Percentiles rank a stretch among this genome's conserved stretches.
These are phyloP conservation scores for Mobula birostris DNA, from an alignment of 2,113 vertebrate species.

Conservation along the genomic window DNA sequence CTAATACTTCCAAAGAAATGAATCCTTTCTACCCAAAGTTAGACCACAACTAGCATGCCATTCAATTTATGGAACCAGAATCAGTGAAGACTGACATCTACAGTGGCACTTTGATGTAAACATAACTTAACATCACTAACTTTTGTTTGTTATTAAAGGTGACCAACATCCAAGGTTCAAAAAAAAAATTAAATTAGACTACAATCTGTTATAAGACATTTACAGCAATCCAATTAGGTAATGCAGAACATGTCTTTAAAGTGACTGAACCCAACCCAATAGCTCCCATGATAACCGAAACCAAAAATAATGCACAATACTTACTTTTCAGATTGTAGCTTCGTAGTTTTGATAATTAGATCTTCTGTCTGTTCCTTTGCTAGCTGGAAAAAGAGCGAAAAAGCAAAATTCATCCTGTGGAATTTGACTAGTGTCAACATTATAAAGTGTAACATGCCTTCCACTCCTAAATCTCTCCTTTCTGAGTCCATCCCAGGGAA, in stretches of 20 bases:
- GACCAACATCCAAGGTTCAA: background rate
- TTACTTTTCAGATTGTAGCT: slow-evolving; percentile 93
- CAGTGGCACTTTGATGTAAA: background rate
- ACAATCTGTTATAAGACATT: background rate
- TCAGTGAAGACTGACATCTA: background rate
- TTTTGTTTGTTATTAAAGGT: background rate
- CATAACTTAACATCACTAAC: background rate
- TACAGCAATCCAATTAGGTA: background rate
- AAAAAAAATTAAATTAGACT: background rate
- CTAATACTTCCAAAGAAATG: background rate
- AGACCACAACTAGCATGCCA: background rate
- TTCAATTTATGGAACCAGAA: background rate
- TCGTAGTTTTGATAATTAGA: slow-evolving; percentile 93
- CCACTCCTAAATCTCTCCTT: background rate
- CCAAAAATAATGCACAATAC: slow-evolving; percentile 44
- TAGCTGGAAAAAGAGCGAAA: slow-evolving; percentile 61
- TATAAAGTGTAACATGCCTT: background rate
- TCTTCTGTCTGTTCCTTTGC: slow-evolving; percentile 95
- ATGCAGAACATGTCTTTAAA: background rate
- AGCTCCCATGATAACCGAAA: background rate
- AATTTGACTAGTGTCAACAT: background rate
- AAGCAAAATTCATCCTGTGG: background rate
- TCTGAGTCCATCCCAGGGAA: background rate
- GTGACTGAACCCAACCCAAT: background rate
- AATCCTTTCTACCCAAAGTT: background rate